Base-by-base conservation (phyloP, 2,113 vertebrate species). In the Sinosuthora webbiana region DNA sequence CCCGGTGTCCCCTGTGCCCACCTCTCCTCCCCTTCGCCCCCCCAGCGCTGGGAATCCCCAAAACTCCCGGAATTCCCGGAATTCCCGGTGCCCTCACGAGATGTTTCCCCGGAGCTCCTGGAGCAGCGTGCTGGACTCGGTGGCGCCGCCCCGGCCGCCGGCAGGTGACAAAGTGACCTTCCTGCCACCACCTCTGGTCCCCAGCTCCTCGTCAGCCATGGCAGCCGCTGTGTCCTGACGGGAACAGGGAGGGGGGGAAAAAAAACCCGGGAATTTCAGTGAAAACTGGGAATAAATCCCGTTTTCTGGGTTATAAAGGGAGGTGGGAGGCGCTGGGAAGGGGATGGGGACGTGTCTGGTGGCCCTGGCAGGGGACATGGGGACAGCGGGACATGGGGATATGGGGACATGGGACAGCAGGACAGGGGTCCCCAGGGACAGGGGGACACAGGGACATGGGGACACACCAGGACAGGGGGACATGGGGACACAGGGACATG, bases 81-180 rank as follows among this genome's bases (percentile, higher is more conserved):
- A 47, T 47, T 47, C 21, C 45, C 37, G 37, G 8, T 39, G 37
- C 27, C 73, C 95, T 94, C 90, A 96, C 95, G 94, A 95, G 92
- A 96, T 94, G 90, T 3, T 80, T 71, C 90, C 14, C 17, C 8
- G 53, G 20, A 96, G 92, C 76, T 91, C 84, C 90, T 95, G 94
- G 25, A 96, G 94, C 80, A 96, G 53, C 3, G 76, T 86, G 94
- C 76, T 86, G 1, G 87, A 41, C 76, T 95, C 92, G 1, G 67
- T 15, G 6, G 39, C 2, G 52, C 79, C 1, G 62, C 57, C 73
- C 71, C 47, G 92, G 15, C 44, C 60, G 22, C 44, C 5, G 20
- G 64, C 7, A 3, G 94, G 67, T 0, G 89, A 85, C 86, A 79
- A 45, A 17, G 64, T 20, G n/a, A 63, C 95, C 90, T 35, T 95